Evolutionary conservation across 2,888 invertebrate genomes (phyloP), one percentile per base, ranked within the genome.

Genomic region (Thelaira solivaga): DNA sequence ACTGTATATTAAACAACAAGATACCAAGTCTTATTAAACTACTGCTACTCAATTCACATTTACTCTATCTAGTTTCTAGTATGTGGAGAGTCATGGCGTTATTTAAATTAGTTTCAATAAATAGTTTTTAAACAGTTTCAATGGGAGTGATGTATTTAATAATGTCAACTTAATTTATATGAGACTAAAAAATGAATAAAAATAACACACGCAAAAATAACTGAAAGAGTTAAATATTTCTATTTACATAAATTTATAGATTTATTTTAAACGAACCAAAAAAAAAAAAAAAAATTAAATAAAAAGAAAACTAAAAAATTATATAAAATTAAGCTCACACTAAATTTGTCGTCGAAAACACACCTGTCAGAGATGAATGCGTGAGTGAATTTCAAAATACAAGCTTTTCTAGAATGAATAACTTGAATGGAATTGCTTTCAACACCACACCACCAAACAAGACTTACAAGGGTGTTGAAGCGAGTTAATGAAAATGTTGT

Each of bases 101-200:
- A 78, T 78, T 78, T 74, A 78, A 78, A 78, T 78, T 64, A 78
- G 78, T 59, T 74, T 69, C 78, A 53, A 78, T 78, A 74, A 78
- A 78, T 78, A 78, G 78, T 78, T 74, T n/a, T 69, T 78, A 74
- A 78, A 71, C 69, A 69, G 64, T 78, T 69, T 78, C 53, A 71
- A 78, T 69, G 59, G 67, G 59, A 74, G 69, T 78, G 78, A 78
- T 74, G 78, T 65, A 69, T 78, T 78, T 65, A 78, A 78, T 74
- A 78, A 81, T 76, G 79, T 81, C 80, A 81, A 79, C 80, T 81
- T 81, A 81, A 81, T 81, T 81, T 81, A 81, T 81, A 81, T 81
- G 80, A 72, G 80, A 81, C 80, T 57, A 62, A 73, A 65, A 65
- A 43, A 55, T 47, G 41, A 55, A 53, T 57, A 69, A 53, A 69